Conservation (phyloP, 2,888 invertebrate genomes). For the Dascillus cervinus region DNA sequence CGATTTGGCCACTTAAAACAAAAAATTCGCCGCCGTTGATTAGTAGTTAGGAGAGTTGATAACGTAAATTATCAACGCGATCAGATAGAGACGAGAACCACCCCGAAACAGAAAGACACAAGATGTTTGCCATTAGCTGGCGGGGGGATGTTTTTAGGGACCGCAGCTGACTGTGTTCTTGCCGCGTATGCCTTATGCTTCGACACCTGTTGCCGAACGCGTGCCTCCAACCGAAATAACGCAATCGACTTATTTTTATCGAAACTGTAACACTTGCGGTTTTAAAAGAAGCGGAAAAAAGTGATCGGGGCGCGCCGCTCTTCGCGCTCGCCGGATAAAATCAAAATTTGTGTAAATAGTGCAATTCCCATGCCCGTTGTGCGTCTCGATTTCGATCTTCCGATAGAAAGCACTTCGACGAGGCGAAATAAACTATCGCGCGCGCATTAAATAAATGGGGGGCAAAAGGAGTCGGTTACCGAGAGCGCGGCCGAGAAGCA, state of each 20-base stretch:
- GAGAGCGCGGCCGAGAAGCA: too few relatives aligned
- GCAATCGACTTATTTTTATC: not conserved
- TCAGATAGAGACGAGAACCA: constrained; percentile 2
- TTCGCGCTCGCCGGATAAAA: constrained; percentile 7
- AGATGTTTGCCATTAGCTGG: constrained; percentile 9
- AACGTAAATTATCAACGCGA: too few relatives aligned
- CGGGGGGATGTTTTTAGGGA: constrained; percentile 16
- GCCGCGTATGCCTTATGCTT: constrained; percentile 35
- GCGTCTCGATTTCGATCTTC: constrained; percentile 4
- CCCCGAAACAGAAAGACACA: constrained; percentile 8
- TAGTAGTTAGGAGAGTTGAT: too few relatives aligned
- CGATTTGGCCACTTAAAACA: too few relatives aligned
- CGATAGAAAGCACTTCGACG: constrained; percentile 7
- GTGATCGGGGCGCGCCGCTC: not conserved
- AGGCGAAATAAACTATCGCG: constrained; percentile 1
- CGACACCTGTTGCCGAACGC: constrained; percentile 35
- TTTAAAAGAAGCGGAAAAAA: not conserved
- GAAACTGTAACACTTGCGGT: not conserved
- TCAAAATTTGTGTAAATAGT: constrained; percentile 14
- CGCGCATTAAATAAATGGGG: constrained; percentile 6
- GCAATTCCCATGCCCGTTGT: constrained; percentile 22
- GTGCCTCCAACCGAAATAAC: constrained; percentile 29
- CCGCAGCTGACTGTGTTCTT: constrained; percentile 36
- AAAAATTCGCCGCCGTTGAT: too few relatives aligned
- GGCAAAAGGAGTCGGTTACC: constrained; percentile 8